Evolutionary conservation across 2,113 vertebrate species (phyloP), one percentile per base, ranked within the genome.

Genomic region (Sebastes schlegelii): DNA sequence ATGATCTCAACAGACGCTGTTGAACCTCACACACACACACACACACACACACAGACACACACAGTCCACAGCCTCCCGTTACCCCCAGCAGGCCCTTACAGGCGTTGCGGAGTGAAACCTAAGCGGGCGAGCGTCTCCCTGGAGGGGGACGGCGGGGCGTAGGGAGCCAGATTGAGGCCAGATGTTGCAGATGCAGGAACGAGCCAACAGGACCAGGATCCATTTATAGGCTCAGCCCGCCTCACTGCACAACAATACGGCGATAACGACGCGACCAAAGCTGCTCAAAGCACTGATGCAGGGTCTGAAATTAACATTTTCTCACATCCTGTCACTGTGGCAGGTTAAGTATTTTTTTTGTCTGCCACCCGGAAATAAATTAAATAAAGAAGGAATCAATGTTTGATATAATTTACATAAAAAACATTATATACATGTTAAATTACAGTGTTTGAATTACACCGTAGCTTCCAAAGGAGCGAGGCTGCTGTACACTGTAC

Each of bases 111-210:
- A 66, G 72, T 88, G 91, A 90, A 92, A 93, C 90, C 91, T 61
- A 91, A 91, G 86, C 74, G 26, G 57, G 34, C 40, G 81, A 74
- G 74, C 34, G 73, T 80, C 83, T 91, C 92, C 88, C 90, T 11
- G 58, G 57, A 11, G 55, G 51, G 85, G 79, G 75, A 42, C 7
- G 45, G 63, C 64, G 69, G 69, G 81, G 85, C 84, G 83, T 79
- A 90, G 82, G 34, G 79, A 85, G 75, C 79, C 92, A 93, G 94
- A 95, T 95, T 94, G 88, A 93, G 92, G 92, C 89, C 94, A 95
- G 92, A 95, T 95, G 94, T 94, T 91, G 88, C 82, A 85, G 83
- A 92, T 80, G 86, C 79, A 83, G 55, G 72, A 92, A 42, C 43
- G 21, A 88, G 87, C 74, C 63, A 66, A 57, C 51, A 23, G 70